Base-by-base conservation (phyloP, 2,888 invertebrate genomes). In the Caenorhabditis becei region DNA sequence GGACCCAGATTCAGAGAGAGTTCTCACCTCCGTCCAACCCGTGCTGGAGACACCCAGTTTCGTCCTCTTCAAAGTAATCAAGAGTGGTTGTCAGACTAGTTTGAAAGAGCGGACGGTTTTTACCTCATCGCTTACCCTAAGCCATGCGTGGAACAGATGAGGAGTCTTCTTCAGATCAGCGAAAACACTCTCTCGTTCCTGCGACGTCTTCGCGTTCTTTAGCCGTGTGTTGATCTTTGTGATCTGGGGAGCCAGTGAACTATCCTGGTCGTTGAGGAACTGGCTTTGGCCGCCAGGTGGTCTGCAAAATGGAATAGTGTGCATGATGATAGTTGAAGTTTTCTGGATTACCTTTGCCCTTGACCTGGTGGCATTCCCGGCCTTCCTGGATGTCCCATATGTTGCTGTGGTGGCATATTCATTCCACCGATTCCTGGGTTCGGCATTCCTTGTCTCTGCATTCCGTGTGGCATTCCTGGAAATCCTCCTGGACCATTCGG, bases 161-260 rank as follows among this genome's bases (percentile, higher is more conserved):
- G 97, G 97, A 93, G 97, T 96, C 84, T 95, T 95, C 92, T 96
- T 96, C 83, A 97, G 94, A 91, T 97, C 96, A 90, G 95, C 94
- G 82, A 97, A 93, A 94, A 93, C 91, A 92, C 95, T 95, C 59
- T 83, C 80, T 35, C 81, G 66, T 91, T 97, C 97, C 91, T 97
- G 96, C 85, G 95, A 95, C 61, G 95, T 95, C 88, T 95, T 95
- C 66, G 97, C 96, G 88, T 95, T 95, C 88, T 95, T 94, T 66
- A 98, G 93, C 79, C 96, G 96, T 89, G 95, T 94, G 94, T 97
- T 95, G 24, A 97, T 94, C 92, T 96, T 92, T 62, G 92, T 91
- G 32, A 92, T 85, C 24, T 92, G 91, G 10, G 82, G 77, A 5
- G 77, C 63, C 47, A 82, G 53, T 1, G 77, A 24, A 7, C 35